Base-by-base conservation (phyloP, 2,113 vertebrate genomes). In the Muntiacus reevesi region DNA sequence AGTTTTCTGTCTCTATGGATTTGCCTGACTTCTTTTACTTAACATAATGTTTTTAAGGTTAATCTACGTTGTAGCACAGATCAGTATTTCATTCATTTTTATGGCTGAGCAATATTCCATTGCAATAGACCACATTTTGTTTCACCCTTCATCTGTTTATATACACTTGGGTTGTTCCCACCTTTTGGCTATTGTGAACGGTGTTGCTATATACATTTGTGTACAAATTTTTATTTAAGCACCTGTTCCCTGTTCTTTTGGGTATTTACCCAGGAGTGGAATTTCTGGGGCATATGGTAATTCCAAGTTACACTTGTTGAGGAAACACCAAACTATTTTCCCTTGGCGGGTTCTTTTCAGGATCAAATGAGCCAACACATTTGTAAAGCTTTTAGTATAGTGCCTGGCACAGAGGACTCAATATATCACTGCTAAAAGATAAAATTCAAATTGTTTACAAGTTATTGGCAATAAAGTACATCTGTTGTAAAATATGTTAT, bases 291-390 rank as follows among this genome's bases (percentile, higher is more conserved):
- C 67, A 76, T n/a, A 30, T 62, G 91, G 89, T 94, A 93, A 94
- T 54, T 95, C 71, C 45, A 55, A 86, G 55, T 87, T 94, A 95
- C 93, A 89, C 45, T 55, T 95, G 40, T 14, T 87, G 45, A 87
- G 47, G 55, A 89, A 94, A 92, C 3, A 50, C 40, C 92, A 67
- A 76, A 94, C 21, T 85, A 19, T 87, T 96, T 95, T 95, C 14
- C 83, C 74, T 96, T 12, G 28, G 67, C 19, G 23, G 59, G 23
- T 71, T 97, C 82, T 96, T 98, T 95, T 97, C 62, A 95, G 81
- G 50, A 87, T 67, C 76, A 95, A 74, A 90, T 67, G 54, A 76
- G 85, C 57, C 76, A 84, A 95, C 52, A 76, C 33, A 82, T 94
- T 95, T 78, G 84, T 78, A 88, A 87, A 84, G 62, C 71, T 97